Evolutionary conservation across 2,113 vertebrate species (phyloP), one percentile per base, ranked within the genome.

Genomic region (Martes martes): DNA sequence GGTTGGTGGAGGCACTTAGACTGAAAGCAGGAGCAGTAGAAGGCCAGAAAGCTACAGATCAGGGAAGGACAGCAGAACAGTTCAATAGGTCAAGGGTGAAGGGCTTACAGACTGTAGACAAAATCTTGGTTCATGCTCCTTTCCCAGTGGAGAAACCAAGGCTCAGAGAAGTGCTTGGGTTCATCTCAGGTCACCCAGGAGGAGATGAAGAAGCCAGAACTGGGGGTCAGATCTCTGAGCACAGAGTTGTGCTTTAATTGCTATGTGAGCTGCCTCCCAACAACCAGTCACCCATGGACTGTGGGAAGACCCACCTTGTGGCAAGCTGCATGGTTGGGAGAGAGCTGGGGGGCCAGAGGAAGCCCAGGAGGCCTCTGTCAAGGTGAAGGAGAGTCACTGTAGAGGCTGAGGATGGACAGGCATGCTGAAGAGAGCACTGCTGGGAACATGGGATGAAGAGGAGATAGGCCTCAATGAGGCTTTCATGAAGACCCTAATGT

Each of bases 281-380:
- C 4, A 19, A 33, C 23, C 1, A 47, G 73, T 76, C 26, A 21
- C 36, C 19, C 7, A 1, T 65, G 82, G 18, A 13, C 18, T 19
- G 65, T 42, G 13, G 10, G 31, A 67, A n/a, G 79, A n/a, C 52
- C 50, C 28, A 2, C 55, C 42, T 18, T 2, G 19, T 3, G 47
- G 7, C 45, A 4, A 45, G 16, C 5, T 15, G 26, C 2, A 1
- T 18, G 13, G 36, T 18, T 11, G 1, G 5, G 11, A 45, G 50
- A 59, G 31, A 47, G 28, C 13, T 31, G 36, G n/a, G 42, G 3
- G n/a, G 11, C 11, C 18, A 33, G 5, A 61, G 47, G 0, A n/a
- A 21, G 26, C 47, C 18, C 26, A 45, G 8, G 84, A 59, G 50
- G 11, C 52, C 26, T 33, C 50, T 21, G 11, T 21, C 36, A 1